Conservation (phyloP, 2,797 vertebrate genomes). For the Falco cherrug region DNA sequence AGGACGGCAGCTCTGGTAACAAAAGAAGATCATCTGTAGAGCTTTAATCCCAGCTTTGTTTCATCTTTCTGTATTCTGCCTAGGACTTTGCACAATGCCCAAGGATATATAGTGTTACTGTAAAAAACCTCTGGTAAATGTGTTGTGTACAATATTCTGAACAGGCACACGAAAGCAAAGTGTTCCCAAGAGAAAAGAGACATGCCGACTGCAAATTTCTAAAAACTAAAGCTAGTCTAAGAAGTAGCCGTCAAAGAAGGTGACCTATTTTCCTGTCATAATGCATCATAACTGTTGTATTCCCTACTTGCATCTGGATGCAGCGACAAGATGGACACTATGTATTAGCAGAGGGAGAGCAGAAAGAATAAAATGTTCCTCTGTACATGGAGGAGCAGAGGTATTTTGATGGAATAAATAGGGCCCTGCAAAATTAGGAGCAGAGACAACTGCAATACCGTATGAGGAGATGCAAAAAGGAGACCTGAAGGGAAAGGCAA, state of each 20-base stretch:
- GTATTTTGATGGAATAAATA: background rate
- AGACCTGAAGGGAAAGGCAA: background rate
- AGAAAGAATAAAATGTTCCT: background rate
- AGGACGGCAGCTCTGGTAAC: background rate
- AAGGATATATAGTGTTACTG: background rate
- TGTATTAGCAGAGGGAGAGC: accelerated
- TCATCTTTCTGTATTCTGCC: background rate
- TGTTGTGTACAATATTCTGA: background rate
- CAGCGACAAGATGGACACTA: background rate
- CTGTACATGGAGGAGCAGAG: background rate
- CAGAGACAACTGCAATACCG: background rate
- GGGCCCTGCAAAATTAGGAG: background rate
- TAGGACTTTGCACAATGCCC: background rate
- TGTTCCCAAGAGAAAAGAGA: background rate
- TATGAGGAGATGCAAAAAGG: background rate
- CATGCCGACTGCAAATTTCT: background rate
- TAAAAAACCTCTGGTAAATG: background rate
- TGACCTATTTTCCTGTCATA: background rate
- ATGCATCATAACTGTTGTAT: background rate
- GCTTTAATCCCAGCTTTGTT: background rate
- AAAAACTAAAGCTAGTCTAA: background rate
- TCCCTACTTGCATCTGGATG: background rate
- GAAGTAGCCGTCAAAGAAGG: background rate
- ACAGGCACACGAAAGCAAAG: background rate
- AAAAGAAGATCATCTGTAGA: background rate